These are phyloP conservation scores for Psix sp. DNA, from an alignment of 1,140 invertebrate genomes.

Conservation along the genomic window DNA sequence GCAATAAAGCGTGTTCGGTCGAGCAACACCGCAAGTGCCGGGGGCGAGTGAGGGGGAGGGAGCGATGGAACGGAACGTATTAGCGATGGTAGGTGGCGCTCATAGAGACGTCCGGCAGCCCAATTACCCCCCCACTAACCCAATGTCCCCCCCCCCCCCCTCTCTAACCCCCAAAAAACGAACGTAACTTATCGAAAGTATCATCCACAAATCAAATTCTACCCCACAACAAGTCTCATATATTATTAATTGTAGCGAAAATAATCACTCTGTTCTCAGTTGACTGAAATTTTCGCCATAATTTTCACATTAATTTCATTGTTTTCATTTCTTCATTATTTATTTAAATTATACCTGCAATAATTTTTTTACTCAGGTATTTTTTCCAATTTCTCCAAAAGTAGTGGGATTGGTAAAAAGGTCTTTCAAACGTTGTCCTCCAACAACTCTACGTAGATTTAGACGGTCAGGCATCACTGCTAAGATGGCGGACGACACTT, in stretches of 20 bases:
- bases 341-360: too few species aligned
- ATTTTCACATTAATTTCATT: too few species aligned
- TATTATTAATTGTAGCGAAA: too few species aligned
- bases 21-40: constrained; percentile 50
- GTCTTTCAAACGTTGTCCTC: constrained; percentile 5
- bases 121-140: constrained; percentile 76
- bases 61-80: constrained; percentile 61
- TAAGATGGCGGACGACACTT: neutral
- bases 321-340: too few species aligned
- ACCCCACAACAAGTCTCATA: too few species aligned
- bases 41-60: constrained; percentile 29
- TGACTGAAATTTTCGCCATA: too few species aligned
- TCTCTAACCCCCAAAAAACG: too few species aligned
- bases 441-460: constrained; percentile 7
- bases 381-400: too few species aligned
- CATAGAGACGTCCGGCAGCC: constrained; percentile 74
- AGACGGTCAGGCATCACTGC: neutral
- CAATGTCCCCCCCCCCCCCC: constrained; percentile 71
- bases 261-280: too few species aligned
- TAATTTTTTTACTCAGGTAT: too few species aligned
- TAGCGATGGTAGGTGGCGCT: constrained; percentile 69
- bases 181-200: too few species aligned
- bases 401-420: constrained; percentile 1
- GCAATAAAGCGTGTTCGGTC: constrained; percentile 67
- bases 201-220: too few species aligned